phyloP scores from a whole-genome alignment of 2,888 invertebrate genomes.

The Phytoseiulus persimilis region DNA sequence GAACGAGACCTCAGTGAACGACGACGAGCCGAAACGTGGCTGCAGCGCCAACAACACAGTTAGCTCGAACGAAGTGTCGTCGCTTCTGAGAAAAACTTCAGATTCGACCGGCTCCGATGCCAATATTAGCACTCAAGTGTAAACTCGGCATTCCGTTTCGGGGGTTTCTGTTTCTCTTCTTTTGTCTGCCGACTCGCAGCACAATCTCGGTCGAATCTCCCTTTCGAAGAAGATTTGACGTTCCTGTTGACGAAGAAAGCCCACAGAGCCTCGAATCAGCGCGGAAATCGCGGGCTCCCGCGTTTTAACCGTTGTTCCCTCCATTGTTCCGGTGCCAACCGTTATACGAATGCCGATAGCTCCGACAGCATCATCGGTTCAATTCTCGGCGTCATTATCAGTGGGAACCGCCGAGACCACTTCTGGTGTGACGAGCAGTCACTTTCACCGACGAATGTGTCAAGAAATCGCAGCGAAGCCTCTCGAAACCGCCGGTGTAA shows the following conservation, averaged over 20 bases:
- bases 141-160: not conserved
- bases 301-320: not conserved
- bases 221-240: not conserved
- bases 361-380: not conserved
- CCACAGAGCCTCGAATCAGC: not conserved
- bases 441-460: not conserved
- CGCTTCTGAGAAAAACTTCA: not conserved
- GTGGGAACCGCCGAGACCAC: too few species aligned
- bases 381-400: not conserved
- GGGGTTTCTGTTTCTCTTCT: not conserved
- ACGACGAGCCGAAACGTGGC: not conserved
- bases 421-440: not conserved
- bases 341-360: too few species aligned
- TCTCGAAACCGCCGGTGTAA: not conserved
- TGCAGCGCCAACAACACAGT: not conserved
- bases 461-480: not conserved
- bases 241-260: not conserved
- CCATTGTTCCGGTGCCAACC: too few species aligned
- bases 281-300: not conserved
- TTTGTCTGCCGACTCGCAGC: not conserved
- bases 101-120: not conserved
- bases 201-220: not conserved
- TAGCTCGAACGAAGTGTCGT: not conserved
- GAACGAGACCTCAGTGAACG: not conserved
- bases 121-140: not conserved